Percentiles rank a stretch among this genome's conserved stretches.
Evolutionary conservation across 37 sponge, comb jelly and placozoan species (phyloP).

Genomic region (Geodia barretti): DNA sequence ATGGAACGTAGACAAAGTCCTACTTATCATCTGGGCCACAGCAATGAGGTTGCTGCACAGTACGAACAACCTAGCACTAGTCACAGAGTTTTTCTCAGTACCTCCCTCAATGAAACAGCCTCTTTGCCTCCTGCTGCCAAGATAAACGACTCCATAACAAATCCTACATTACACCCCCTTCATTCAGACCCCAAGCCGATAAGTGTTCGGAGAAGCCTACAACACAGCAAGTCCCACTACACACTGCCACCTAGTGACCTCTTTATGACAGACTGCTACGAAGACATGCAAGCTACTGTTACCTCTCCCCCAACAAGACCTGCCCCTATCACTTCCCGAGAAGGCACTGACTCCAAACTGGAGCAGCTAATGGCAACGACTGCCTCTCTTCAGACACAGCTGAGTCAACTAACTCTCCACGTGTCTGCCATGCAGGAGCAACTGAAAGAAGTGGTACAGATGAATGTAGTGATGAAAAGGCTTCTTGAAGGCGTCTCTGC

Average conservation of each 20-base stretch:
- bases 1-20: neutral
- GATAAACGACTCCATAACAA: neutral
- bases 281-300: neutral
- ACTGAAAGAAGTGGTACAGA: neutral
- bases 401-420: neutral
- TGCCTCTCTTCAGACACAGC: neutral
- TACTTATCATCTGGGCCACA: neutral
- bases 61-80: neutral
- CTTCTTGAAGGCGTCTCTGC: neutral
- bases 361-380: neutral
- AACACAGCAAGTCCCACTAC: neutral
- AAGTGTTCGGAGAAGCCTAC: neutral
- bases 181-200: neutral
- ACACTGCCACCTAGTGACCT: neutral
- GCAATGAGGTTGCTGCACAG: neutral
- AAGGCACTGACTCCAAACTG: neutral
- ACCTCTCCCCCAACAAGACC: too few species aligned
- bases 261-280: neutral
- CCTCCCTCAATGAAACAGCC: neutral
- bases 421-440: neutral
- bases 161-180: too few species aligned
- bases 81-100: neutral
- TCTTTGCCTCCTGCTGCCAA: neutral
- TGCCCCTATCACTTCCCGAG: neutral
- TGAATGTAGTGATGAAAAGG: neutral